Evolutionary conservation across 1,140 invertebrate species (phyloP).

Genomic region (Drosophila nigrodunni): DNA sequence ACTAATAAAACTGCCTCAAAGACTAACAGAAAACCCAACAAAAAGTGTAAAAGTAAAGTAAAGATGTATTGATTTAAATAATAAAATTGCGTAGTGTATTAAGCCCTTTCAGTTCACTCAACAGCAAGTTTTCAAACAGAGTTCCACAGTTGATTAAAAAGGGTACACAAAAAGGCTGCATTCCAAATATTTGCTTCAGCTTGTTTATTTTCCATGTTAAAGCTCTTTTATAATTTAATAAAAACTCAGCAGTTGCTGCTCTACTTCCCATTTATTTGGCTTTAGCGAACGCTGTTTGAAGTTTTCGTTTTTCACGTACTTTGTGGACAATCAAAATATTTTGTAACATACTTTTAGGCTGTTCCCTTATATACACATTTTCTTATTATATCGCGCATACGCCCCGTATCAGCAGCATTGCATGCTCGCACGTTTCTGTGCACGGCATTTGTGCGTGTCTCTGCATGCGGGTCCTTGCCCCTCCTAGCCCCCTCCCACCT

Average conservation of each 20-base stretch:
- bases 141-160: background rate
- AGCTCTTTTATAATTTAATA: no score
- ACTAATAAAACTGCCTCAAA: no score
- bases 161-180: background rate
- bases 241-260: background rate
- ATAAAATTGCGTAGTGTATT: no score
- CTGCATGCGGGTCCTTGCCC: background rate
- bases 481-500: background rate
- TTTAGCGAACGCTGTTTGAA: background rate
- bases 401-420: conserved; percentile 40
- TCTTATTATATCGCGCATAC: conserved; percentile 1
- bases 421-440: conserved; percentile 48
- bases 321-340: conserved; percentile 32
- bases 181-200: background rate
- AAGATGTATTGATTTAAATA: no score
- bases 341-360: conserved; percentile 47
- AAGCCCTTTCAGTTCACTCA: no score
- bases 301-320: background rate
- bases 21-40: no score
- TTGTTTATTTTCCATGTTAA: background rate
- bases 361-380: conserved; percentile 21
- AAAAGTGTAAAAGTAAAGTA: no score
- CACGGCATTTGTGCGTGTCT: conserved; percentile 7
- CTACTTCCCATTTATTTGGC: background rate
- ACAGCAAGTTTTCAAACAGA: no score